A percentile compares a stretch with the other conserved stretches of the same genome.
These are phyloP conservation scores for Drosophila burlai DNA, from an alignment of 1,140 invertebrate genomes.

Conservation along the genomic window DNA sequence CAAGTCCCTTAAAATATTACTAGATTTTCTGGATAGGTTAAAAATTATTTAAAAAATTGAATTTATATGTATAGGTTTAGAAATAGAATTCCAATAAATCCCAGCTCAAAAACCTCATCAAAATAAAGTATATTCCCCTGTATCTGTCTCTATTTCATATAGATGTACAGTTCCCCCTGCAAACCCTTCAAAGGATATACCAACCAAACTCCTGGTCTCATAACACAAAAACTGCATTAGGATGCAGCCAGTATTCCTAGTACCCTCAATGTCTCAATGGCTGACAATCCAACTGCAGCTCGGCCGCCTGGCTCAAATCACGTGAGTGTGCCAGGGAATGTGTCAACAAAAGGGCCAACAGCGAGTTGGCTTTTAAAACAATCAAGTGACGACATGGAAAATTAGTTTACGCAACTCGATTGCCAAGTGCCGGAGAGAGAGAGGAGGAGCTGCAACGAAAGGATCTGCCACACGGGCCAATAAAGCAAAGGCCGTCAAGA, in stretches of 20 bases:
- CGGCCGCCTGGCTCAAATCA: conserved; percentile 54
- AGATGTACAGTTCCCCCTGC: not conserved
- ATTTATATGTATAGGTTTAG: too few species aligned
- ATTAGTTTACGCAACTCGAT: conserved; percentile 78
- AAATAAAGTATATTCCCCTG: not conserved
- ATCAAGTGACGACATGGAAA: conserved; percentile 83
- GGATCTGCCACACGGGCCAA: conserved; percentile 18
- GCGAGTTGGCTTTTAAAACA: conserved; percentile 78
- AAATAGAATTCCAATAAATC: not conserved
- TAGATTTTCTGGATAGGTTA: not conserved
- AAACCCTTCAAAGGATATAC: not conserved
- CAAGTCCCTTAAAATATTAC: not conserved
- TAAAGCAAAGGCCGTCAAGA: conserved; percentile 35
- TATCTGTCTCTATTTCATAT: not conserved
- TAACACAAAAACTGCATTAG: conserved; percentile 76
- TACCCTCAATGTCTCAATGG: conserved; percentile 7
- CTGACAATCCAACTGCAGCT: conserved; percentile 39
- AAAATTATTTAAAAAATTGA: not conserved
- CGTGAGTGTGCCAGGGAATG: conserved; percentile 23
- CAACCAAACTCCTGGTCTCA: conserved; percentile 7
- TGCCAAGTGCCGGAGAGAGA: conserved; percentile 56
- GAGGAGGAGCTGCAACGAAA: not conserved
- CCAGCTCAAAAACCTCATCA: not conserved
- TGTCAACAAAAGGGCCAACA: conserved; percentile 55
- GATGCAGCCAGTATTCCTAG: conserved; percentile 4